A percentile compares a stretch with the other conserved stretches of the same genome.
phyloP scores from a whole-genome alignment of 2,113 vertebrate genomes.

The Chroicocephalus ridibundus region DNA sequence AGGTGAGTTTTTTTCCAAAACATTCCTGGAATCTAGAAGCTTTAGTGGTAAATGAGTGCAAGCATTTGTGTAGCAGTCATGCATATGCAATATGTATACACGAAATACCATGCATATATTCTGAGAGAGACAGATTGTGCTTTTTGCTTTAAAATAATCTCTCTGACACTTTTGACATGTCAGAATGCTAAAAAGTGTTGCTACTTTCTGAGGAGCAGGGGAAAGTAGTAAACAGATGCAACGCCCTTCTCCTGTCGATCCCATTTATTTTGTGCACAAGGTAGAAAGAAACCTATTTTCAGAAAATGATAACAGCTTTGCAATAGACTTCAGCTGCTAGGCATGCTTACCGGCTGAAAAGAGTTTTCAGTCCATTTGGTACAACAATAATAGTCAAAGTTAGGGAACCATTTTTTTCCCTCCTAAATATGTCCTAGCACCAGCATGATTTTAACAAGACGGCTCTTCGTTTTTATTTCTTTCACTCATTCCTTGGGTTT shows the following conservation, averaged over 20 bases:
- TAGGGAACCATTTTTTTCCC: slow-evolving; percentile 41
- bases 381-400: slow-evolving; percentile 12
- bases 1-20: background rate
- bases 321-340: slow-evolving; percentile 15
- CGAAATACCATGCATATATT: background rate
- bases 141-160: background rate
- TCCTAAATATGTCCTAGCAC: slow-evolving; percentile 29
- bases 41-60: background rate
- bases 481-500: slow-evolving; percentile 62
- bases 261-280: slow-evolving; percentile 31
- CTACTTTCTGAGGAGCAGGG: slow-evolving; percentile 12
- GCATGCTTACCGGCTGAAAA: background rate
- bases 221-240: background rate
- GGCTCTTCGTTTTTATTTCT: slow-evolving; percentile 58
- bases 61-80: background rate
- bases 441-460: slow-evolving; percentile 58
- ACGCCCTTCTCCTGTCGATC: background rate
- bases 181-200: background rate
- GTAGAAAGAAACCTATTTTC: slow-evolving; percentile 35
- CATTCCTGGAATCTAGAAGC: background rate
- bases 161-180: background rate
- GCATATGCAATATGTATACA: background rate
- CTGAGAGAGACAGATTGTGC: background rate
- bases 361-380: background rate
- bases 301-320: slow-evolving; percentile 44